Evolutionary conservation across 2,113 vertebrate genomes (phyloP).

Genomic region (Salvator merianae): DNA sequence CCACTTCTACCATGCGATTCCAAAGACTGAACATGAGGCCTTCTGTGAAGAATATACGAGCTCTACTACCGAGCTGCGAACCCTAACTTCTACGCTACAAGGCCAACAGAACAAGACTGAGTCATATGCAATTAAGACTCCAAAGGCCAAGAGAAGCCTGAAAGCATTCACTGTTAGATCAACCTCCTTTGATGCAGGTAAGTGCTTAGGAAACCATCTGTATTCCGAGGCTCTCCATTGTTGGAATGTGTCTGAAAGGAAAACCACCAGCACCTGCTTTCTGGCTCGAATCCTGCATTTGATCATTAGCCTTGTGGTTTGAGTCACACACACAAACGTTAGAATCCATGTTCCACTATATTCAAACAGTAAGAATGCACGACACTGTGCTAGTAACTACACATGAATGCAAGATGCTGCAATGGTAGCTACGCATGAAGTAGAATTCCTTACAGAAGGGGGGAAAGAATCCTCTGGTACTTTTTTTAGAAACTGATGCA

Average conservation of each 20-base stretch:
- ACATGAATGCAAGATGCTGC: too few relatives aligned
- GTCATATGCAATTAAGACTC: not conserved
- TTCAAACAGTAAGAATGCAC: conserved; percentile 5
- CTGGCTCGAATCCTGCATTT: not conserved
- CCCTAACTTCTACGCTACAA: not conserved
- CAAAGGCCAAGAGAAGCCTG: not conserved
- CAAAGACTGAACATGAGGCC: not conserved
- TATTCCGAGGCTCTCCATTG: not conserved
- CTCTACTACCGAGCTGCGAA: not conserved
- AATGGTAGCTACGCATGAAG: not conserved
- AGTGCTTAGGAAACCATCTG: conserved; percentile 1
- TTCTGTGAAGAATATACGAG: not conserved
- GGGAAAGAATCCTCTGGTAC: not conserved
- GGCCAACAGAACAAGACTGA: not conserved
- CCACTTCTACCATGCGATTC: not conserved
- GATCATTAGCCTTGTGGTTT: conserved; percentile 16
- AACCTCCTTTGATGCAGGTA: not conserved
- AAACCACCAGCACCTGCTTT: conserved; percentile 13
- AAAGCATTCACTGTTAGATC: not conserved
- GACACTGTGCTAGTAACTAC: not conserved
- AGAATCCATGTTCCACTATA: conserved; percentile 9
- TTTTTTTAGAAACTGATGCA: conserved; percentile 18
- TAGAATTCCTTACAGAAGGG: not conserved
- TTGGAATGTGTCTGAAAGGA: not conserved
- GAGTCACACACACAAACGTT: conserved; percentile 19